A percentile compares a stretch with the other conserved stretches of the same genome.
Conservation (phyloP, 1,140 invertebrate genomes). For the Episyrphus balteatus region DNA sequence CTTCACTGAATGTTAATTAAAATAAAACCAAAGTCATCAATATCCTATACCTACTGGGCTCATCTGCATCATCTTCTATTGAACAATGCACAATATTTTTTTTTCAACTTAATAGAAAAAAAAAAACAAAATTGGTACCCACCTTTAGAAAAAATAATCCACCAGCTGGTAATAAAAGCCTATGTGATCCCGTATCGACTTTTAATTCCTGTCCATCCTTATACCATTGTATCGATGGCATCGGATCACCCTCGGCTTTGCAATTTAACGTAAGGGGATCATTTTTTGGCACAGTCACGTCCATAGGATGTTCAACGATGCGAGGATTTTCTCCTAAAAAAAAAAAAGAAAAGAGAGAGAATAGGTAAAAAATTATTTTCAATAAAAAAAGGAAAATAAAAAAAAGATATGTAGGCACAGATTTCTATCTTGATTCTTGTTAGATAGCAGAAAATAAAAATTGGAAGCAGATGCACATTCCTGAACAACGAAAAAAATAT, state of each 20-base stretch:
- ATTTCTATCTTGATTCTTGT: too few species aligned
- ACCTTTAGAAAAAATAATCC: constrained; percentile 66
- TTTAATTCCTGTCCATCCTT: constrained; percentile 48
- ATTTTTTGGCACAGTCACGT: constrained; percentile 58
- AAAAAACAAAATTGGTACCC: too few species aligned
- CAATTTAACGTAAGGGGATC: constrained; percentile 56
- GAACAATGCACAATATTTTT: too few species aligned
- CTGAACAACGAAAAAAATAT: too few species aligned
- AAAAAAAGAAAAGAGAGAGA: constrained; percentile 1
- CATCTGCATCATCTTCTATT: too few species aligned
- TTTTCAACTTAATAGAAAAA: too few species aligned
- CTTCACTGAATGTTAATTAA: too few species aligned
- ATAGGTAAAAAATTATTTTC: background rate
- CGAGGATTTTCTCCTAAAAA: constrained; percentile 49
- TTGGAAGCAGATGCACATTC: too few species aligned
- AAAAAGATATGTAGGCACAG: background rate
- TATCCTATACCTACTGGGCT: too few species aligned
- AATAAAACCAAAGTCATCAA: too few species aligned
- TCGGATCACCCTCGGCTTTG: constrained; percentile 52
- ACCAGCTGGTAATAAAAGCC: constrained; percentile 50
- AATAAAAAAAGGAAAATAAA: constrained; percentile 3
- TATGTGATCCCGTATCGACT: constrained; percentile 40
- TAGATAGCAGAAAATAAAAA: too few species aligned
- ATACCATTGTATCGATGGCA: constrained; percentile 52
- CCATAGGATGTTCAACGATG: constrained; percentile 62